Percentiles rank a stretch among this genome's conserved stretches.
Conservation (phyloP, 2,888 invertebrate species). For the Tortrix viridana region DNA sequence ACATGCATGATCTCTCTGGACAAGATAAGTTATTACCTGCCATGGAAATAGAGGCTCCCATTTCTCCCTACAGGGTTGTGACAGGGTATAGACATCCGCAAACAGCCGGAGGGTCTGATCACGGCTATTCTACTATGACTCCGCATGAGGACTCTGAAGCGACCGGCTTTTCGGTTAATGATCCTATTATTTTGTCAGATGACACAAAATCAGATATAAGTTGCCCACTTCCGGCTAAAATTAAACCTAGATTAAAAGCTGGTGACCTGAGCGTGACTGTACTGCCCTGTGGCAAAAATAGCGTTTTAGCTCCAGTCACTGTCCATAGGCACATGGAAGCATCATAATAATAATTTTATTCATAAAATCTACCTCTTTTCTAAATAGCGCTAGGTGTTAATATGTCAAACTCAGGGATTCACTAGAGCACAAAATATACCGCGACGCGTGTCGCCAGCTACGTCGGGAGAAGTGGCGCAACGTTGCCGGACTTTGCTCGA, state of each 20-base stretch:
- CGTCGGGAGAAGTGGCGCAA: too few relatives aligned
- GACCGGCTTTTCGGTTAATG: conserved; percentile 89
- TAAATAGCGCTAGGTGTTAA: conserved; percentile 37
- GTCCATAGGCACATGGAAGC: conserved; percentile 96
- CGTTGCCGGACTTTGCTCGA: too few relatives aligned
- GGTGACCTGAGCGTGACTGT: conserved; percentile 75
- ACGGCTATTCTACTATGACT: conserved; percentile 97
- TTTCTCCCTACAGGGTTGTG: conserved; percentile 94
- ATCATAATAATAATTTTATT: conserved; percentile 68
- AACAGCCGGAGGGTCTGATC: conserved; percentile 93
- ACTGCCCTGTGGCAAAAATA: conserved; percentile 81
- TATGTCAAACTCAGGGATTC: too few relatives aligned
- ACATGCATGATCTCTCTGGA: conserved; percentile 85
- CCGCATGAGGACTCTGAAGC: conserved; percentile 95
- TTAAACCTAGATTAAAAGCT: conserved; percentile 71
- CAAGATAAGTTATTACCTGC: conserved; percentile 87
- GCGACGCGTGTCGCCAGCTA: too few relatives aligned
- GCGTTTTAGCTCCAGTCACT: conserved; percentile 93
- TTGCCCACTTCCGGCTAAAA: conserved; percentile 82
- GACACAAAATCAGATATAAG: conserved; percentile 82
- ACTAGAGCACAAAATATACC: too few relatives aligned
- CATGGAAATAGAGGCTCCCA: conserved; percentile 86
- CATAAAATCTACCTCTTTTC: conserved; percentile 63
- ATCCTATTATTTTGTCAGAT: conserved; percentile 84
- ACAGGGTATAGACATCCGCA: conserved; percentile 91